A percentile compares a stretch with the other conserved stretches of the same genome.
Conservation (phyloP, 2,888 invertebrate genomes). For the Drosophila mulleri region DNA sequence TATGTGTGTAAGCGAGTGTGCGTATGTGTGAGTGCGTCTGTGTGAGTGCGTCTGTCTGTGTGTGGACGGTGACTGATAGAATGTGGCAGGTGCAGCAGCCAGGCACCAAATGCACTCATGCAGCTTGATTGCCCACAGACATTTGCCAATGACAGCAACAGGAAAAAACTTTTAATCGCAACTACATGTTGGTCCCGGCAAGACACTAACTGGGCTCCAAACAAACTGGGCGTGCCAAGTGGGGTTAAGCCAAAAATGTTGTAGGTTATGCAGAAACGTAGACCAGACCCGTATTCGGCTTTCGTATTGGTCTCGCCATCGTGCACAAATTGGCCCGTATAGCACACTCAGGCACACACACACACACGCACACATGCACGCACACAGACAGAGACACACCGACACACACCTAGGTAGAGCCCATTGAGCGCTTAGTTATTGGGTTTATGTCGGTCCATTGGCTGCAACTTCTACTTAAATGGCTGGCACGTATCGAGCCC, state of each 20-base stretch:
- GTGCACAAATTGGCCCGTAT: conserved; percentile 44
- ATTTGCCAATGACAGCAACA: conserved; percentile 61
- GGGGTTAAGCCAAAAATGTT: conserved; percentile 17
- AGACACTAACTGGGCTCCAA: conserved; percentile 23
- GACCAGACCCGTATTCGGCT: conserved; percentile 14
- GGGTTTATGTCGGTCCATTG: conserved; percentile 38
- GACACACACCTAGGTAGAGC: not conserved
- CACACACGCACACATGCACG: not conserved
- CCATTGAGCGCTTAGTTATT: conserved; percentile 35
- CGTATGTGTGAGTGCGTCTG: conserved; percentile 3
- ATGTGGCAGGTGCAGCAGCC: conserved; percentile 44
- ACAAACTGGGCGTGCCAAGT: not conserved
- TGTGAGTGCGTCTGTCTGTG: too few species aligned
- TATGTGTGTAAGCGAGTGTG: conserved; percentile 18
- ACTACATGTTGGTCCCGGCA: conserved; percentile 40
- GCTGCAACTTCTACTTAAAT: conserved; percentile 19
- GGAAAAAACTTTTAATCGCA: conserved; percentile 60
- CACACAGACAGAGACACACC: not conserved
- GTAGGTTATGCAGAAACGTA: conserved; percentile 13
- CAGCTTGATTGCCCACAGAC: conserved; percentile 78
- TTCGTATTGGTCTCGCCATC: conserved; percentile 12
- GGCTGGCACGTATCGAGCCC: conserved; percentile 13
- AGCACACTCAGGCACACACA: not conserved
- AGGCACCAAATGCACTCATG: conserved; percentile 72
- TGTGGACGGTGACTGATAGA: conserved; percentile 22